These are phyloP conservation scores for Sesia bembeciformis DNA, from an alignment of 2,888 invertebrate species.

Conservation along the genomic window DNA sequence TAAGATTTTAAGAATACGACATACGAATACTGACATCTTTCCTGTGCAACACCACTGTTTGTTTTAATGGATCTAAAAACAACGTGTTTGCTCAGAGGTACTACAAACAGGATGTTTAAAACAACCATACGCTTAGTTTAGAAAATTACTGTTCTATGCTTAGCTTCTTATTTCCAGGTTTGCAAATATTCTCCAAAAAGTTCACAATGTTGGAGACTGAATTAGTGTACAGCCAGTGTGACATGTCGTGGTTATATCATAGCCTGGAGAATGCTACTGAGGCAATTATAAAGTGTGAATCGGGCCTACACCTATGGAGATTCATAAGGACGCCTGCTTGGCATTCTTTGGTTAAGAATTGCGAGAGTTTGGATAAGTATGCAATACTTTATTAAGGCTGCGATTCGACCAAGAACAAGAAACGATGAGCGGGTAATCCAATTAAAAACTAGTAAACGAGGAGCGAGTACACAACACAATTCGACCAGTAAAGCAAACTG, in stretches of 20 bases:
- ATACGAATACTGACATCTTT: not conserved
- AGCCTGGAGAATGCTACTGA: constrained; percentile 72
- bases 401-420: too few relatives aligned
- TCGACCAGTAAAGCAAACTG: too few relatives aligned
- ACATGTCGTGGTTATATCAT: constrained; percentile 74
- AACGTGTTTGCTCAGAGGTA: too few relatives aligned
- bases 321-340: constrained; percentile 76
- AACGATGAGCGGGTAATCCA: too few relatives aligned
- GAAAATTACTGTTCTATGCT: too few relatives aligned
- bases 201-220: constrained; percentile 76
- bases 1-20: too few relatives aligned
- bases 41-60: not conserved
- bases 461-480: too few relatives aligned
- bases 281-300: constrained; percentile 76
- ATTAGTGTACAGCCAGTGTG: constrained; percentile 59
- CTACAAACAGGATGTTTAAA: too few relatives aligned
- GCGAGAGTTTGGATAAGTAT: constrained; percentile 76
- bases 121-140: too few relatives aligned
- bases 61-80: constrained; percentile 1
- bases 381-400: constrained; percentile 4
- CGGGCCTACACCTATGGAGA: constrained; percentile 79
- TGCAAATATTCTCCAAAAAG: constrained; percentile 71
- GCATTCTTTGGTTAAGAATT: constrained; percentile 72
- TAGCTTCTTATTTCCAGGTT: constrained; percentile 30
- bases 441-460: too few relatives aligned